These are phyloP conservation scores for Cyprinodon brontotheroides DNA, from an alignment of 2,113 vertebrate genomes.

Conservation along the genomic window DNA sequence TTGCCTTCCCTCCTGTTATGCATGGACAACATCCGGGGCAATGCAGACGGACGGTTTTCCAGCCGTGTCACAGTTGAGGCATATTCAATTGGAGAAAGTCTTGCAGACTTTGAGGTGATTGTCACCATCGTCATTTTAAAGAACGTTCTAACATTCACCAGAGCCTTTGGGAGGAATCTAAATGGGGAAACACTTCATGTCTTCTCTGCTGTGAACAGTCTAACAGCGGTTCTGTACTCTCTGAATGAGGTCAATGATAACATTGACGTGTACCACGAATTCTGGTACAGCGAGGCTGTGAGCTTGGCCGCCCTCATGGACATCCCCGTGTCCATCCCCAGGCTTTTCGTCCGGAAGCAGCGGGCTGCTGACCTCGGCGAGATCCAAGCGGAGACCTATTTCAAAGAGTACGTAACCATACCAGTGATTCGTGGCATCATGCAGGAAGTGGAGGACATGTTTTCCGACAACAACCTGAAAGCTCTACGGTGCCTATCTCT, in stretches of 20 bases:
- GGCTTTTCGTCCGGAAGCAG: slow-evolving; percentile 83
- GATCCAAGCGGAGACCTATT: slow-evolving; percentile 86
- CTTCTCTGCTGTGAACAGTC: slow-evolving; percentile 88
- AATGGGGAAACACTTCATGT: slow-evolving; percentile 87
- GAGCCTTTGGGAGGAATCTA: slow-evolving; percentile 90
- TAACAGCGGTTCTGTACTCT: slow-evolving; percentile 90
- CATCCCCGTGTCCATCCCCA: slow-evolving; percentile 83
- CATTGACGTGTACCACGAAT: slow-evolving; percentile 95
- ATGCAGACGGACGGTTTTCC: slow-evolving; percentile 74
- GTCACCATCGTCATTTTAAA: slow-evolving; percentile 88
- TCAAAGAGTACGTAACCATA: slow-evolving; percentile 88
- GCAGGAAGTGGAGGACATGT: slow-evolving; percentile 91
- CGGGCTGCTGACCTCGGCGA: slow-evolving; percentile 78
- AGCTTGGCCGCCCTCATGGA: slow-evolving; percentile 82
- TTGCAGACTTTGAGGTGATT: slow-evolving; percentile 88
- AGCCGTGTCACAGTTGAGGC: slow-evolving; percentile 68
- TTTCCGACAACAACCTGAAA: slow-evolving; percentile 89
- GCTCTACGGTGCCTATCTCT: slow-evolving; percentile 90
- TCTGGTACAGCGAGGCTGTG: slow-evolving; percentile 93
- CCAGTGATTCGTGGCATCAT: slow-evolving; percentile 87
- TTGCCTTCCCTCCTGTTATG: slow-evolving; percentile 84
- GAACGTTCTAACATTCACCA: slow-evolving; percentile 87
- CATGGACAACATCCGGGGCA: slow-evolving; percentile 83
- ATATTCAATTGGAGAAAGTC: slow-evolving; percentile 81
- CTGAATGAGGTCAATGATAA: slow-evolving; percentile 93